Conservation (phyloP, 23 tunicate species). For the Ciona savignyi region DNA sequence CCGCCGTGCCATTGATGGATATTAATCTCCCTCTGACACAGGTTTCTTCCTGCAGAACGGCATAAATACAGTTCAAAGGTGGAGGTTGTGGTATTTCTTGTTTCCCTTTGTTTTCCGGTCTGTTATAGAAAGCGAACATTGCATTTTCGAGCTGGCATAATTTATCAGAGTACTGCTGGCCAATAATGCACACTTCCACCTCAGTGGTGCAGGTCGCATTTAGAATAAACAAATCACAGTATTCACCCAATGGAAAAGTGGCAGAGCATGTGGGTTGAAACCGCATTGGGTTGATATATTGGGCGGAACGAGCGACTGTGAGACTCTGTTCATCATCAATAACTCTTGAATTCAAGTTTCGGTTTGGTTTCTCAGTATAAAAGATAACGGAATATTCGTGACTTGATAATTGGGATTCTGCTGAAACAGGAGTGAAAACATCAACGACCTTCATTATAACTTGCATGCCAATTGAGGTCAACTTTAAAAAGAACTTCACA, state of each 20-base stretch:
- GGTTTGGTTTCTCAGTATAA: too few species aligned
- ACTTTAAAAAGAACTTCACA: too few species aligned
- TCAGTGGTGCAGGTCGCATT: slow-evolving; percentile 46
- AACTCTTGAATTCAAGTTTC: too few species aligned
- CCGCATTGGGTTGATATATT: slow-evolving; percentile 10
- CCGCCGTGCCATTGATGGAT: slow-evolving; percentile 10
- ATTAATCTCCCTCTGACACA: slow-evolving; percentile 36
- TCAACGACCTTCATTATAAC: too few species aligned
- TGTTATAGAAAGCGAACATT: slow-evolving; percentile 27
- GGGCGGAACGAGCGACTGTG: not conserved
- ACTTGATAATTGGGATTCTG: too few species aligned
- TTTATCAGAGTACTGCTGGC: slow-evolving; percentile 32
- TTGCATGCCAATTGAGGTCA: too few species aligned
- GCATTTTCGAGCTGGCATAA: slow-evolving; percentile 21
- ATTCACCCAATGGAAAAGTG: slow-evolving; percentile 14
- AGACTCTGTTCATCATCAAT: too few species aligned
- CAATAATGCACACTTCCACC: slow-evolving; percentile 44
- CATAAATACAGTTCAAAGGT: slow-evolving; percentile 41
- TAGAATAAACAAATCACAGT: slow-evolving; percentile 32
- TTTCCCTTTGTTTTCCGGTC: not conserved
- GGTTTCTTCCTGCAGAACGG: slow-evolving; percentile 38
- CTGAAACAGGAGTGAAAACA: too few species aligned
- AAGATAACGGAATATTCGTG: too few species aligned
- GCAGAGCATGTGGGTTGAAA: slow-evolving; percentile 18
- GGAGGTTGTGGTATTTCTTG: slow-evolving; percentile 10